A percentile compares a stretch with the other conserved stretches of the same genome.
These are phyloP conservation scores for Crocidura indochinensis DNA, from an alignment of 2,797 vertebrate genomes.

Conservation along the genomic window DNA sequence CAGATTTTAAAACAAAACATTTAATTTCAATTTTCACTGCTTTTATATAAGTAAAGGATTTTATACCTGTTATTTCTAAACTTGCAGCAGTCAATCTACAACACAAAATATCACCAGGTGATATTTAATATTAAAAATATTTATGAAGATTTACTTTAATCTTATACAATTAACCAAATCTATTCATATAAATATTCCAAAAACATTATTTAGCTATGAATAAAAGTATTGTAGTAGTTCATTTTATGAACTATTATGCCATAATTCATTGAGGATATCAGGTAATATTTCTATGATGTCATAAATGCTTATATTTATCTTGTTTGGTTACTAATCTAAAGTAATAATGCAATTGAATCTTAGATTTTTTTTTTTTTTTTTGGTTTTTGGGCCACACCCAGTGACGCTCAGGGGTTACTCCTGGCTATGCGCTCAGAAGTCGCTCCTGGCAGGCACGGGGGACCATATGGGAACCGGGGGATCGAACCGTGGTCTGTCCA, in stretches of 20 bases:
- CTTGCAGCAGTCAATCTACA: background rate
- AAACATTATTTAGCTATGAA: conserved; percentile 7
- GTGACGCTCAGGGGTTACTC: too few relatives aligned
- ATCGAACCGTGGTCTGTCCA: too few relatives aligned
- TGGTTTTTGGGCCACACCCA: too few relatives aligned
- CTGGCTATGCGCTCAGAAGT: too few relatives aligned
- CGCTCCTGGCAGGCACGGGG: too few relatives aligned
- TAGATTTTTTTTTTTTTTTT: conserved; percentile 3
- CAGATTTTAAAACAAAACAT: conserved; percentile 46
- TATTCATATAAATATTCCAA: conserved; percentile 2
- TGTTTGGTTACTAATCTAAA: background rate
- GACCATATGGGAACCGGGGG: too few relatives aligned
- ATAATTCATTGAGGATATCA: conserved; percentile 12
- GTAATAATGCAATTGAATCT: background rate
- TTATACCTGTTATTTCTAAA: conserved; percentile 38
- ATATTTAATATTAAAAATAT: background rate
- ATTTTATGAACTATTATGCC: background rate
- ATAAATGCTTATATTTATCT: conserved; percentile 15
- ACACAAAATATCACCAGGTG: background rate
- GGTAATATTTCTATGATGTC: background rate
- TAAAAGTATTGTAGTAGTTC: background rate
- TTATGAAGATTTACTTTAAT: background rate
- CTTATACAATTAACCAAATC: background rate
- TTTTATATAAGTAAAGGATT: background rate
- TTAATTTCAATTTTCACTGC: background rate